Evolutionary conservation across 1,140 invertebrate species (phyloP), one percentile per base, ranked within the genome.

Genomic region (Drosophila busckii): DNA sequence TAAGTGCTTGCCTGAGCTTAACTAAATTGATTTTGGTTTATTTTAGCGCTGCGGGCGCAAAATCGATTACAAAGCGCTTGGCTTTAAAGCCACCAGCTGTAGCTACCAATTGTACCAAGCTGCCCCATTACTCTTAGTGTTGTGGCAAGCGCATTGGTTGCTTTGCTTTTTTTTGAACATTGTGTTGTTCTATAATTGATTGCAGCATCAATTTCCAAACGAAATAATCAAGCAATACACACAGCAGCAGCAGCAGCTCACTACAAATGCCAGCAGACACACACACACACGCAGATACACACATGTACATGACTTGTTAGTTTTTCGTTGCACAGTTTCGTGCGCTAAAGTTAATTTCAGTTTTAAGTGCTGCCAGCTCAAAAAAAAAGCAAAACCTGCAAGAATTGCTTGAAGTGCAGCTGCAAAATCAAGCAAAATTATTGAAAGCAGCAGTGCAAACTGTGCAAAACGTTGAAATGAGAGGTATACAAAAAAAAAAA

Each of bases 1-100:
- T 31, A 28, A 23, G 52, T 28, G 20, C 15, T 25, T 54, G 37
- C 16, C 16, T 37, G 25, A 48, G 68, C 73, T 69, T 65, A 82
- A 62, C 75, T 50, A 82, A 80, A 80, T 82, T 82, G 75, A 80
- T 80, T 80, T 80, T 65, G 65, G 76, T 82, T 82, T 70, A 70
- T 67, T 82, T 82, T 70, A 82, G 60, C 70, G 53, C 31, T 40
- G 60, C 60, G 29, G 31, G 41, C 26, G 25, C 62, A 41, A 40
- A 54, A 71, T 64, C 68, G 54, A 80, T 80, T 73, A 55, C 63
- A 73, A 63, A 76, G 69, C n/a, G 58, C 41, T 28, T 80, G 63
- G 58, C 73, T 80, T 78, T 80, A 82, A 78, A 61, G 40, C 49
- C 50, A 41, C 37, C 44, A 31, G 48, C 40, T n/a, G n/a, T n/a